Evolutionary conservation across 1,140 invertebrate species (phyloP), one percentile per base, ranked within the genome.

Genomic region (Drosophila cardini): DNA sequence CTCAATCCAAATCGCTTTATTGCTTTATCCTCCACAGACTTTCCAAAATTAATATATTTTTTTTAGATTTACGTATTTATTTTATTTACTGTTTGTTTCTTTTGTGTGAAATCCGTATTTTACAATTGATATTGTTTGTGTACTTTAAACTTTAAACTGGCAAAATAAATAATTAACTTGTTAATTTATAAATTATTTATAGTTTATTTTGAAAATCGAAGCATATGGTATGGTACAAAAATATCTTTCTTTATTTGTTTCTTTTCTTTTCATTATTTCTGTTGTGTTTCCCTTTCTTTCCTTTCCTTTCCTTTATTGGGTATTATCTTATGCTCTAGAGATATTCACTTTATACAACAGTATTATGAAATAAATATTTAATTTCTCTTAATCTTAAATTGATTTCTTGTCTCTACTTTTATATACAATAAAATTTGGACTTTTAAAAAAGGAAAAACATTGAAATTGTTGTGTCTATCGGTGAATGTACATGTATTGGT

Each of bases 191-290:
- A 45, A 52, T 64, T 72, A 9, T 56, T 16, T 58, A 26, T 46
- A 30, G 55, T 58, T 50, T 58, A 42, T 40, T 45, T 60, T 57
- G 40, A 36, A 71, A 75, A 58, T 76, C 62, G 62, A 57, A 70
- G 67, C 73, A 71, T 76, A 78, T 64, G 53, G 36, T 84, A 84
- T 84, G 58, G 80, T 84, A 84, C 80, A 84, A 84, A 84, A 84
- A 84, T 84, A 84, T 76, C 40, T 63, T 52, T 75, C 26, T 46
- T 56, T 84, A 60, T 48, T 65, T 56, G 4, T 55, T 18, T 38
- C 30, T 62, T 57, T 15, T 36, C 18, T 48, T 65, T 71, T 32
- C n/a, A n/a, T n/a, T n/a, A n/a, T n/a, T 56, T 50, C 34, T 71
- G 30, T 56, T 16, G 42, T 36, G 16, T 43, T 62, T 15, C 46